These are phyloP conservation scores for Drosophila ezoana DNA, from an alignment of 2,888 invertebrate species.

Conservation along the genomic window DNA sequence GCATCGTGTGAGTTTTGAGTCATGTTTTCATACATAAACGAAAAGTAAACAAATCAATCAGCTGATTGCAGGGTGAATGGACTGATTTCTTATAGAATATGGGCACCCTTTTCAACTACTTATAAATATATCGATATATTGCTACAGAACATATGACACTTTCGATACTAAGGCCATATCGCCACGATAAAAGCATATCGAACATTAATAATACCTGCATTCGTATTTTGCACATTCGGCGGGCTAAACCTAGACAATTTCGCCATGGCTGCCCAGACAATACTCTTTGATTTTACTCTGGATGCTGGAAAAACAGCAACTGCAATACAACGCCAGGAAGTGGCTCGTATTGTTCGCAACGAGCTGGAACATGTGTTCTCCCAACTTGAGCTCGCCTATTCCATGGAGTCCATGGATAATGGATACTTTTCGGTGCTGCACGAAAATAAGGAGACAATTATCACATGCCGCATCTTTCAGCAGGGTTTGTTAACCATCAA, in stretches of 20 bases:
- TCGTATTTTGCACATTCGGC: conserved; percentile 52
- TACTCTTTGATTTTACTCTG: conserved; percentile 92
- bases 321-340: conserved; percentile 88
- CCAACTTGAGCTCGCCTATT: conserved; percentile 89
- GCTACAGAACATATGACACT: not conserved
- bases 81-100: not conserved
- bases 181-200: conserved; percentile 25
- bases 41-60: conserved; percentile 6
- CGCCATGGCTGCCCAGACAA: conserved; percentile 91
- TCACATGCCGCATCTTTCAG: conserved; percentile 89
- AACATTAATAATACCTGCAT: conserved; percentile 28
- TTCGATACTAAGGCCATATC: conserved; percentile 21
- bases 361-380: conserved; percentile 90
- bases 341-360: conserved; percentile 89
- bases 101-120: not conserved
- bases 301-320: conserved; percentile 89
- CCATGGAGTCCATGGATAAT: conserved; percentile 88
- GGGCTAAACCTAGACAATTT: conserved; percentile 41
- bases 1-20: conserved; percentile 5
- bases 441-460: conserved; percentile 89
- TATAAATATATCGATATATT: conserved; percentile 10
- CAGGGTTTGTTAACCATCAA: conserved; percentile 91
- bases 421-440: conserved; percentile 90
- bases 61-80: conserved; percentile 14
- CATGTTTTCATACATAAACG: not conserved